These are phyloP conservation scores for Dendrocincla fuliginosa DNA, from an alignment of 2,797 vertebrate genomes.

Conservation along the genomic window DNA sequence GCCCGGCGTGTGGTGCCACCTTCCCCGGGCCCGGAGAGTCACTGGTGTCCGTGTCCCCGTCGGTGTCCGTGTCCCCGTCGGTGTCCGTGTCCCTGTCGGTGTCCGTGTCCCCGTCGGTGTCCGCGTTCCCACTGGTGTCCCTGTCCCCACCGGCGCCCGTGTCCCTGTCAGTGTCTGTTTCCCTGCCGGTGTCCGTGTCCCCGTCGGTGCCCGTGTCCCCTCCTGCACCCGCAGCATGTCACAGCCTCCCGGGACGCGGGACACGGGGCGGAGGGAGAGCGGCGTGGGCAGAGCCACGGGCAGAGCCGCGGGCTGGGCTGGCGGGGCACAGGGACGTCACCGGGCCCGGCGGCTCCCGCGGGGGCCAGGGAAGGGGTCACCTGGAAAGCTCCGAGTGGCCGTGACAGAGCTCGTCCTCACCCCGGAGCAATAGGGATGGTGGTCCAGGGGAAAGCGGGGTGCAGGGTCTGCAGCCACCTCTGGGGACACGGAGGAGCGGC, in stretches of 20 bases:
- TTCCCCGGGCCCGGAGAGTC: background rate
- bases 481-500: background rate
- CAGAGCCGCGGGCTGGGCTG: background rate
- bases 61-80: background rate
- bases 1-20: accelerated
- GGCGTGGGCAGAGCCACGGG: conserved; percentile 1
- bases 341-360: background rate
- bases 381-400: background rate
- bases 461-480: background rate
- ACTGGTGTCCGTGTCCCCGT: background rate
- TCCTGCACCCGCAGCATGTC: background rate
- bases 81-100: accelerated
- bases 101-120: background rate
- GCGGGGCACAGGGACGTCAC: background rate
- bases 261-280: background rate
- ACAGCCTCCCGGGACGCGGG: background rate
- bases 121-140: background rate
- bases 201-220: background rate
- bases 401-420: background rate
- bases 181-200: accelerated
- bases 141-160: accelerated
- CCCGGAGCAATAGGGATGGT: accelerated
- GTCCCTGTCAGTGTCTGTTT: background rate
- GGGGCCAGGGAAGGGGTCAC: background rate
- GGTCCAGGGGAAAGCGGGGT: accelerated